Percentiles rank a stretch among this genome's conserved stretches.
Evolutionary conservation across 2,797 vertebrate genomes (phyloP).

Genomic region (Furcifer pardalis): DNA sequence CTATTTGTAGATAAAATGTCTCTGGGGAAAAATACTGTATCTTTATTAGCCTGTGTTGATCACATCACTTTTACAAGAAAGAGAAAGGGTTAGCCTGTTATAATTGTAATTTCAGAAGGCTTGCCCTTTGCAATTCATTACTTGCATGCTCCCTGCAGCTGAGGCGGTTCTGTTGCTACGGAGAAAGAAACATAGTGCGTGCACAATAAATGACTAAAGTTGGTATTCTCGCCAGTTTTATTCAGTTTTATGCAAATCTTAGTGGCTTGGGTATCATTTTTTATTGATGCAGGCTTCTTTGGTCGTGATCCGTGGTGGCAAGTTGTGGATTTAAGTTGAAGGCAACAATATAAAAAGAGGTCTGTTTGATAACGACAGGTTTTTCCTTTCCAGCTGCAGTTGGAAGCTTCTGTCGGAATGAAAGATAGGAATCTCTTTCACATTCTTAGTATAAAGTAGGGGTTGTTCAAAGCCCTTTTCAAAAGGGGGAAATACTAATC

Average conservation of each 20-base stretch:
- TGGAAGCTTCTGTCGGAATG: constrained; percentile 50
- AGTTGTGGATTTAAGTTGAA: constrained; percentile 17
- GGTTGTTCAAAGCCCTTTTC: constrained; percentile 66
- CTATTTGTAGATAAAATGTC: neutral
- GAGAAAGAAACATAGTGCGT: neutral
- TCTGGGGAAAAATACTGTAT: too few species aligned
- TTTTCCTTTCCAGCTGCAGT: constrained; percentile 63
- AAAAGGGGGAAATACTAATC: constrained; percentile 55
- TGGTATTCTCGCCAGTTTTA: neutral
- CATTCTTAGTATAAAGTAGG: constrained; percentile 63
- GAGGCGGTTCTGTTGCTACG: neutral
- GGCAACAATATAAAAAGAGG: constrained; percentile 29
- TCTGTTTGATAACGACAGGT: constrained; percentile 49
- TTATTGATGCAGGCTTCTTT: constrained; percentile 34
- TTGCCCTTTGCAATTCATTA: constrained; percentile 2
- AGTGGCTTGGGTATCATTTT: neutral
- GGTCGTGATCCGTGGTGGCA: neutral
- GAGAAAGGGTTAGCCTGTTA: neutral
- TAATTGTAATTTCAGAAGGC: neutral
- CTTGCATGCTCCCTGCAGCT: neutral
- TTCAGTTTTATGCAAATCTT: neutral
- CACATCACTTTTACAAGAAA: too few species aligned
- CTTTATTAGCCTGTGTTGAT: neutral
- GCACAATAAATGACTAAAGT: neutral
- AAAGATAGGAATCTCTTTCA: constrained; percentile 66